Percentiles rank a stretch among this genome's conserved stretches.
These are phyloP conservation scores for Butorides virescens DNA, from an alignment of 2,113 vertebrate species.

Conservation along the genomic window DNA sequence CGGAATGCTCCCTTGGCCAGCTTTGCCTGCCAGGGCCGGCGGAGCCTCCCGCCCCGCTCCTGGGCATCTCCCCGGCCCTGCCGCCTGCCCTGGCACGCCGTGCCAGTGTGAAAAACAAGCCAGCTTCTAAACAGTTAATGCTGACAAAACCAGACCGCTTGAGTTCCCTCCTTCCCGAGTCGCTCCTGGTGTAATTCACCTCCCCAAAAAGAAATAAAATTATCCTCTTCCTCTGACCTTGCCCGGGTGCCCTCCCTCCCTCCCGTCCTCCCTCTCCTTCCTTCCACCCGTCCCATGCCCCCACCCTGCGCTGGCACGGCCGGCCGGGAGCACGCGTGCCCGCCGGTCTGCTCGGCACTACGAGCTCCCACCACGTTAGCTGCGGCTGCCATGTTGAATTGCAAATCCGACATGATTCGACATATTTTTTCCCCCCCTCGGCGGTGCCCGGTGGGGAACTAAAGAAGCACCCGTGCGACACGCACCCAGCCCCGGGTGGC, in stretches of 20 bases:
- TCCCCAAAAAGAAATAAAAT: not conserved
- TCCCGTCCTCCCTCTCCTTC: not conserved
- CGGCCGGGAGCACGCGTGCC: not conserved
- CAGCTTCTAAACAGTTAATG: slow-evolving; percentile 62
- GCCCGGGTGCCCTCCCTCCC: not conserved
- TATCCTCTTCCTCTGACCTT: not conserved
- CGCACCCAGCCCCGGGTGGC: not conserved
- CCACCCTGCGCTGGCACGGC: not conserved
- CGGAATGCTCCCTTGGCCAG: rapidly evolving
- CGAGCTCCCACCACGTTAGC: slow-evolving; percentile 26
- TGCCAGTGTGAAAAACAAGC: not conserved
- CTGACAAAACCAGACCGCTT: not conserved
- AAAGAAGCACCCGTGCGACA: not conserved
- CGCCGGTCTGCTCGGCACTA: not conserved
- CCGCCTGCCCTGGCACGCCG: not conserved
- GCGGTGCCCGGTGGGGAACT: not conserved
- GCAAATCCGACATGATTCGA: slow-evolving; percentile 66
- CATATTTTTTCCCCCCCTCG: not conserved
- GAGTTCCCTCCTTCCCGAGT: slow-evolving; percentile 42
- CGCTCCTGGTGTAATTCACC: not conserved
- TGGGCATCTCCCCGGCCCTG: not conserved
- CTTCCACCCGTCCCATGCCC: not conserved
- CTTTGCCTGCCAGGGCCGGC: rapidly evolving
- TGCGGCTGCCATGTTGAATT: slow-evolving; percentile 71
- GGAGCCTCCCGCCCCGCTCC: not conserved